phyloP scores from a whole-genome alignment of 64 coral and sea anemone species.

The Montipora sp. region DNA sequence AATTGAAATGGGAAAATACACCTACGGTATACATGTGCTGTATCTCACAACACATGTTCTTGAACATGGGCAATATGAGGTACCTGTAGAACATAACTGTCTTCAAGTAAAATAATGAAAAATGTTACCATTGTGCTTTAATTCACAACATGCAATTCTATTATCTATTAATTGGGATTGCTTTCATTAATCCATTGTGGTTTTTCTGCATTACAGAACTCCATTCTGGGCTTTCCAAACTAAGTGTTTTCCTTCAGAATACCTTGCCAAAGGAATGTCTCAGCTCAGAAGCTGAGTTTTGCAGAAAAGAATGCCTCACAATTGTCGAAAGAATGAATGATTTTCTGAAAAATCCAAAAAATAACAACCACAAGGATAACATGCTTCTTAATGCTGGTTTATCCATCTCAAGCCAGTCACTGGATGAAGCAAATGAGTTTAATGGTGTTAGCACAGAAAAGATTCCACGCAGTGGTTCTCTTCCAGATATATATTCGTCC shows the following conservation, averaged over 20 bases:
- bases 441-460: conserved; percentile 50
- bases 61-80: too few species aligned
- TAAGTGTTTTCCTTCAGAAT: conserved; percentile 79
- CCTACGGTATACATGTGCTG: too few species aligned
- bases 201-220: conserved; percentile 59
- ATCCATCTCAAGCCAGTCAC: conserved; percentile 74
- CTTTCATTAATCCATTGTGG: not conserved
- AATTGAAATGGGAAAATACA: too few species aligned
- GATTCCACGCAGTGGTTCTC: conserved; percentile 83
- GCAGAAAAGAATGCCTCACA: conserved; percentile 75
- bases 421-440: conserved; percentile 71
- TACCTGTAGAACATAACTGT: too few species aligned
- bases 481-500: conserved; percentile 70
- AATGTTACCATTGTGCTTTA: not conserved
- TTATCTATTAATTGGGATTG: not conserved
- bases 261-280: conserved; percentile 71
- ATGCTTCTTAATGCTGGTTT: conserved; percentile 73
- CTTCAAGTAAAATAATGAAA: too few species aligned
- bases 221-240: conserved; percentile 57
- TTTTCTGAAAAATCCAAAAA: conserved; percentile 52
- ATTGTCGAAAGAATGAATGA: conserved; percentile 63
- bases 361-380: conserved; percentile 24
- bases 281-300: conserved; percentile 64
- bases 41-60: too few species aligned
- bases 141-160: not conserved